These are phyloP conservation scores for Tadarida brasiliensis DNA, from an alignment of 2,797 vertebrate species.

Conservation along the genomic window DNA sequence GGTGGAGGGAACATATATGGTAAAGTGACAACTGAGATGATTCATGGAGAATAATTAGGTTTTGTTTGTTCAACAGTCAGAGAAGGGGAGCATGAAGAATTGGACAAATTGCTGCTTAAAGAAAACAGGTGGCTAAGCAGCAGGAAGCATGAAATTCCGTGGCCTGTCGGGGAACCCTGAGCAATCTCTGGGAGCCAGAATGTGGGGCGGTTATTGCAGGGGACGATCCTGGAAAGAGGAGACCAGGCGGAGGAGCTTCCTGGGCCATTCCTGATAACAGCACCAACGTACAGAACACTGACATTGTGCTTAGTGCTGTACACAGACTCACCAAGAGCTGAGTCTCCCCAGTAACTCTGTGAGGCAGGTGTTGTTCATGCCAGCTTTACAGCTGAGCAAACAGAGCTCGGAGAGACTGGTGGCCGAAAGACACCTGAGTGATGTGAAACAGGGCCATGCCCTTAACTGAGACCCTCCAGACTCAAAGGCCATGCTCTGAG, in stretches of 20 bases:
- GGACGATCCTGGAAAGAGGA: not conserved
- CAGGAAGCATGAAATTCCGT: not conserved
- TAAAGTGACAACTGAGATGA: not conserved
- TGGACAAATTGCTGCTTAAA: not conserved
- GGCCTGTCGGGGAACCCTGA: not conserved
- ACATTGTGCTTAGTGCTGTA: rapidly evolving
- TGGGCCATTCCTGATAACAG: not conserved
- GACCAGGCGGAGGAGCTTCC: not conserved
- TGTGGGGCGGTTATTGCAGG: not conserved
- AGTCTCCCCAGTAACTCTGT: not conserved
- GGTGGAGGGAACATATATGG: rapidly evolving
- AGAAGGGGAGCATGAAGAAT: not conserved
- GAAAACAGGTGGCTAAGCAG: not conserved
- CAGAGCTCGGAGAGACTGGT: not conserved
- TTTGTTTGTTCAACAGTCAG: not conserved
- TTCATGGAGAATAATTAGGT: not conserved
- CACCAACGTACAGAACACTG: not conserved
- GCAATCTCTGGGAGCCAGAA: not conserved
- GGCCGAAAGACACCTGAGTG: not conserved
- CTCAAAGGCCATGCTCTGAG: not conserved
- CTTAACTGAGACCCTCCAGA: not conserved
- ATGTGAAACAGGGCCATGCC: not conserved
- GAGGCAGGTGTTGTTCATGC: not conserved
- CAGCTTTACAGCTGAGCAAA: not conserved
- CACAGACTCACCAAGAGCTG: not conserved